phyloP scores from a whole-genome alignment of 53 echinoderm and acorn worm species.

The Paelopatides confundens region DNA sequence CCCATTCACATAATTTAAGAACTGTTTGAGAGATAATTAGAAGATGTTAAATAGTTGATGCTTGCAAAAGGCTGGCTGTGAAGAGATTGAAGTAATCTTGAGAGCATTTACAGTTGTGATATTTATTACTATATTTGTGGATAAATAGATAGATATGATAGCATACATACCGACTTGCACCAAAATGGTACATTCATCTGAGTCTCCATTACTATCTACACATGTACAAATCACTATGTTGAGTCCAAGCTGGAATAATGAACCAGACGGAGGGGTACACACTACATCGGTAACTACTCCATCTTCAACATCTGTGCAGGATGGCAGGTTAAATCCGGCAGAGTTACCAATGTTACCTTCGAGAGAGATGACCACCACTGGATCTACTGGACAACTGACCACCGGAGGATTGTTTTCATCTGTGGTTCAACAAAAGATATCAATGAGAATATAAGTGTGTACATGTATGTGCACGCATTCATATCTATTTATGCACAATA shows the following conservation, averaged over 20 bases:
- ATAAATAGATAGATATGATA: too few relatives aligned
- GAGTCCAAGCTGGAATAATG: conserved; percentile 4
- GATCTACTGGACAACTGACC: conserved; percentile 59
- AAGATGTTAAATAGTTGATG: too few relatives aligned
- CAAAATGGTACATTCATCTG: not conserved
- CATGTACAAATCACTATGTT: conserved; percentile 34
- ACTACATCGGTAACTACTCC: conserved; percentile 1
- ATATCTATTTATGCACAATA: too few relatives aligned
- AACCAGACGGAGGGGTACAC: not conserved
- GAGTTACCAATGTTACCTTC: conserved; percentile 33
- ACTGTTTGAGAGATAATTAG: too few relatives aligned
- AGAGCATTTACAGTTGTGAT: too few relatives aligned
- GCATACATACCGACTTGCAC: not conserved
- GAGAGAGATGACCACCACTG: conserved; percentile 2
- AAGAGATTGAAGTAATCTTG: too few relatives aligned
- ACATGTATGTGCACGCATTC: too few relatives aligned
- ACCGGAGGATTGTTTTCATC: conserved; percentile 44
- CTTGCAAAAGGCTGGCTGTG: too few relatives aligned
- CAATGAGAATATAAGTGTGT: too few relatives aligned
- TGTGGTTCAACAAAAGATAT: too few relatives aligned
- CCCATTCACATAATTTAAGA: too few relatives aligned
- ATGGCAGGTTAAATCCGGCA: conserved; percentile 64
- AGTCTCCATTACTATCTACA: conserved; percentile 6
- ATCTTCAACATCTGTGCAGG: conserved; percentile 38
- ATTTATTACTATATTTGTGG: too few relatives aligned